Conservation (phyloP, 2,888 invertebrate species). For the Schizaphis graminum region DNA sequence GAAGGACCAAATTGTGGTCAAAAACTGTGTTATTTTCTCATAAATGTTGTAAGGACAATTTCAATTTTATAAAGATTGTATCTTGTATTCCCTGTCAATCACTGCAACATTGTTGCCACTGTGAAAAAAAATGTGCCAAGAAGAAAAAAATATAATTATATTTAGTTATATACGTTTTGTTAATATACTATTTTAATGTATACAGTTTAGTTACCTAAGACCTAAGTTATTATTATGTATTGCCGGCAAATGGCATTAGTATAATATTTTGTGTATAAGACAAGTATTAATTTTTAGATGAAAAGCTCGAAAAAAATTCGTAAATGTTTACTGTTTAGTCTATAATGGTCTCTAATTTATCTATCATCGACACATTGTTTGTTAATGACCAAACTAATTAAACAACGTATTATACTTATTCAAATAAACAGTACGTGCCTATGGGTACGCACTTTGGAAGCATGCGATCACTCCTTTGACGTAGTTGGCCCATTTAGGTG, state of each 20-base stretch:
- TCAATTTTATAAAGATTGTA: neutral
- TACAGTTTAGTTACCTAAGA: neutral
- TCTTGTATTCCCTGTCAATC: neutral
- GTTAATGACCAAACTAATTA: constrained; percentile 57
- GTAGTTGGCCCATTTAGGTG: constrained; percentile 92
- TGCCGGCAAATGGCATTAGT: neutral
- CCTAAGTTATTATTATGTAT: neutral
- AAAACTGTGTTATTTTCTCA: neutral
- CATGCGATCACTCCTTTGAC: constrained; percentile 85
- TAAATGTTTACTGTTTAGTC: neutral
- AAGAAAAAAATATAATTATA: neutral
- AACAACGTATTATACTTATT: constrained; percentile 62
- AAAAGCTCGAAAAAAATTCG: neutral
- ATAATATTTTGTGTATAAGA: neutral
- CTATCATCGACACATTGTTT: constrained; percentile 35
- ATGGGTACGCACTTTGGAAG: constrained; percentile 75
- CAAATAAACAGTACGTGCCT: constrained; percentile 62
- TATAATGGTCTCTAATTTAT: constrained; percentile 55
- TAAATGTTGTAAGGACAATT: neutral
- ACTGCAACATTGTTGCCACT: neutral
- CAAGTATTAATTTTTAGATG: neutral
- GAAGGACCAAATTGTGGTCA: neutral
- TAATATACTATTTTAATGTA: neutral
- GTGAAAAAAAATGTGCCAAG: neutral
- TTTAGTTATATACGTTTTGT: neutral